Base-by-base conservation (phyloP, 2,797 vertebrate genomes). In the Enteromius unitaeniatus region DNA sequence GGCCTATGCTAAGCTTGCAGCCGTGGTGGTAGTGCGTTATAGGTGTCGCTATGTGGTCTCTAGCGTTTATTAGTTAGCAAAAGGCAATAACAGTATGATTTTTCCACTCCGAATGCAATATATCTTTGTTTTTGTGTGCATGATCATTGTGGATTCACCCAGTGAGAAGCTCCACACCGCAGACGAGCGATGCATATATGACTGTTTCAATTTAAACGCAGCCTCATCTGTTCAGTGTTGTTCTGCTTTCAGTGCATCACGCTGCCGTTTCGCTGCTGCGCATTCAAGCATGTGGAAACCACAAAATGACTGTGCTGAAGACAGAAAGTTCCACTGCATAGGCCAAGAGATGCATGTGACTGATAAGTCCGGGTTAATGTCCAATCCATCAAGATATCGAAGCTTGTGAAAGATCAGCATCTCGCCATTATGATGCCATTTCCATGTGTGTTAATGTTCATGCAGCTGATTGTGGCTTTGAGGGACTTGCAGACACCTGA, bases 251-350 rank as follows among this genome's bases (percentile, higher is more conserved):
- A 65, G 6, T 74, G 42, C 40, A 37, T 74, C 69, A 81, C 26
- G 4, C 37, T 62, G 53, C 45, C 58, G 34, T 21, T 74, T 19
- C 7, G 42, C 45, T 74, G 58, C 70, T 74, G 28, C 23, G 2
- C 3, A 1, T 37, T 51, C 2, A 73, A 49, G 42, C 58, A 6
- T 74, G 28, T 65, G 58, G 14, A 74, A 82, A 82, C 70, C 80
- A 82, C 80, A 82, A 47, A 58, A 74, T 74, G 80, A 82, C 69
- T 82, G 5, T 13, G 42, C 58, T 14, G n/a, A 82, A 74, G 64
- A 64, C 26, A n/a, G 5, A 40, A 64, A 3, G 42, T 37, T 40
- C 10, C 37, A 9, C 28, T 80, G 8, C 34, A 4, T 8, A 42
- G 37, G 78, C 17, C 19, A 28, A 31, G 3, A 10, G 2, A 4